These are phyloP conservation scores for Myxocyprinus asiaticus DNA, from an alignment of 2,113 vertebrate genomes.

Conservation along the genomic window DNA sequence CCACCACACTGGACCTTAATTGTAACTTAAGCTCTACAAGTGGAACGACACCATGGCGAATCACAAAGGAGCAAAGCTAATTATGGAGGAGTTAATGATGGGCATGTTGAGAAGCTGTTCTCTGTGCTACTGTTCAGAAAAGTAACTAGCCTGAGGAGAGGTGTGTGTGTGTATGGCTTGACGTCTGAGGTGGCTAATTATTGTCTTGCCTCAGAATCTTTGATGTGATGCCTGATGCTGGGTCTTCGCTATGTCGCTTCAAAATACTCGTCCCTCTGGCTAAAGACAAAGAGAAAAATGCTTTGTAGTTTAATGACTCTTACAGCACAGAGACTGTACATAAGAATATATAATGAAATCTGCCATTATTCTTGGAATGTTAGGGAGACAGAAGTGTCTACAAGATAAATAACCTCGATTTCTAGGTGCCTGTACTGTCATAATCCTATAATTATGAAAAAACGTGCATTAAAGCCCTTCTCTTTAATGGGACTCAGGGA, in stretches of 20 bases:
- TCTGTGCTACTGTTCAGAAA: neutral
- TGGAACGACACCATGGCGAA: neutral
- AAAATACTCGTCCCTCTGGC: constrained; percentile 38
- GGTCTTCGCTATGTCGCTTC: constrained; percentile 70
- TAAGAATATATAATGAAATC: neutral
- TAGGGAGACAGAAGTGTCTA: neutral
- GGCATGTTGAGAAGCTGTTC: neutral
- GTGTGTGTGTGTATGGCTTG: too few relatives aligned
- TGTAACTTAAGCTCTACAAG: neutral
- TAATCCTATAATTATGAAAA: too few relatives aligned
- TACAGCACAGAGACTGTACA: neutral
- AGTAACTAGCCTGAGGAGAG: neutral
- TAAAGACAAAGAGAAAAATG: constrained; percentile 2
- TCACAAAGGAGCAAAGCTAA: neutral
- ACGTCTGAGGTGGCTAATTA: constrained; percentile 41
- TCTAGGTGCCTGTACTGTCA: too few relatives aligned
- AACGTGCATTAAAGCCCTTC: too few relatives aligned
- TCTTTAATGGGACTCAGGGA: too few relatives aligned
- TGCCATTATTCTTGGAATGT: neutral
- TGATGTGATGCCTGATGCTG: constrained; percentile 51
- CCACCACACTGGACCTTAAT: neutral
- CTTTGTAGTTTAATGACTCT: too few relatives aligned
- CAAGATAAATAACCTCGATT: neutral
- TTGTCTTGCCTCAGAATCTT: constrained; percentile 71
- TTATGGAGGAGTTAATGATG: neutral